phyloP scores from a whole-genome alignment of 2,888 invertebrate species.

The Drosophila suboccidentalis region DNA sequence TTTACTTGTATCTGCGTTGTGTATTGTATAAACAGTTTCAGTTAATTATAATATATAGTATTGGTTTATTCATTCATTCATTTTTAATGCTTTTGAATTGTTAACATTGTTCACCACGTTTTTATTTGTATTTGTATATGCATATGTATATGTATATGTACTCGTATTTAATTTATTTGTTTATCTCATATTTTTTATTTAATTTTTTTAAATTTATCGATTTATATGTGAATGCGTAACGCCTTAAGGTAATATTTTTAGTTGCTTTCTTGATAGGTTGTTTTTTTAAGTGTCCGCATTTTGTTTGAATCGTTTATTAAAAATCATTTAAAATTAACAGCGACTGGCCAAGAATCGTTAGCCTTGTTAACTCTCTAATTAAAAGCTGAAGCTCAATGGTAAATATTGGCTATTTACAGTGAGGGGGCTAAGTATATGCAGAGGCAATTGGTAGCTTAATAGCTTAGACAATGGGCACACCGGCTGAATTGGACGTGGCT shows the following conservation, averaged over 20 bases:
- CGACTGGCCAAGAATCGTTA: slow-evolving; percentile 5
- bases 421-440: slow-evolving; percentile 8
- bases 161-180: slow-evolving; percentile 42
- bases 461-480: slow-evolving; percentile 65
- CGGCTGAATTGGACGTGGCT: slow-evolving; percentile 24
- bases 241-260: slow-evolving; percentile 78
- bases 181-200: slow-evolving; percentile 40
- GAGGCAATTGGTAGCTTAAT: slow-evolving; percentile 36
- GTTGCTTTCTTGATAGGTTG: slow-evolving; percentile 72
- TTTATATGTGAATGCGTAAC: slow-evolving; percentile 71
- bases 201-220: slow-evolving; percentile 28
- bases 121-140: slow-evolving; percentile 51
- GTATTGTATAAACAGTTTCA: slow-evolving; percentile 73
- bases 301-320: slow-evolving; percentile 9
- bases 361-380: slow-evolving; percentile 38
- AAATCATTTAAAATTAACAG: slow-evolving; percentile 27
- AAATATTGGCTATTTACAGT: slow-evolving; percentile 51
- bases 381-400: slow-evolving; percentile 48
- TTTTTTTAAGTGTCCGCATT: slow-evolving; percentile 40
- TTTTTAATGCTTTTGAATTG: slow-evolving; percentile 77
- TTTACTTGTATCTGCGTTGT: slow-evolving; percentile 32
- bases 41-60: slow-evolving; percentile 64
- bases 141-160: slow-evolving; percentile 61
- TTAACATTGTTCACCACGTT: slow-evolving; percentile 81
- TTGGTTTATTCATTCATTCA: slow-evolving; percentile 63